Conservation (phyloP, 2,888 invertebrate genomes). For the Endomychus coccineus region DNA sequence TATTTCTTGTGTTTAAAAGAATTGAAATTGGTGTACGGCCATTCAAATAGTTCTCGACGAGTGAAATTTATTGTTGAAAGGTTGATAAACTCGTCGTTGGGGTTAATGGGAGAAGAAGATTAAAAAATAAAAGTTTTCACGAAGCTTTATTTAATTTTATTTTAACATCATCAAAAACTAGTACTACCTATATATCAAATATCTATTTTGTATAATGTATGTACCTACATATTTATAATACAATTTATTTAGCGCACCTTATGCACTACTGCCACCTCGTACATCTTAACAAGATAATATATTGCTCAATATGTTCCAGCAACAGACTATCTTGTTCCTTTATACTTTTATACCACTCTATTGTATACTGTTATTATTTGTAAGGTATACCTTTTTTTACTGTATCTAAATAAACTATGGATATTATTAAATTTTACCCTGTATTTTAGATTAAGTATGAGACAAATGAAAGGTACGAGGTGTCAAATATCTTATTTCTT, state of each 20-base stretch:
- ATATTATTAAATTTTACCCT: constrained; percentile 43
- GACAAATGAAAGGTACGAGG: constrained; percentile 37
- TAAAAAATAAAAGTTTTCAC: constrained; percentile 31
- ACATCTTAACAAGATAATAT: constrained; percentile 21
- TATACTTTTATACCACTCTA: constrained; percentile 16
- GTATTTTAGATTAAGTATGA: constrained; percentile 30
- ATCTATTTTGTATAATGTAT: constrained; percentile 42
- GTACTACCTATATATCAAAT: constrained; percentile 47
- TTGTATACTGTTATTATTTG: constrained; percentile 30
- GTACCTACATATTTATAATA: constrained; percentile 42
- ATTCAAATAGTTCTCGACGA: too few species aligned
- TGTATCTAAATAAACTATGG: constrained; percentile 37
- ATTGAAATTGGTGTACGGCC: too few species aligned
- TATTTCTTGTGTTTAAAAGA: too few species aligned
- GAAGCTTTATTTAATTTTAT: constrained; percentile 45
- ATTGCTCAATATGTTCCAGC: not conserved
- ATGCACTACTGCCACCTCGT: constrained; percentile 35
- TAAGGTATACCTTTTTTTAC: constrained; percentile 28
- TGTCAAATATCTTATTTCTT: too few species aligned
- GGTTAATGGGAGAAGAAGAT: not conserved
- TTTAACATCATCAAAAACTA: constrained; percentile 47
- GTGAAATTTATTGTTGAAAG: too few species aligned
- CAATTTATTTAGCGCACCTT: constrained; percentile 32
- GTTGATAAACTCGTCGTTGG: too few species aligned
- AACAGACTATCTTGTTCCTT: constrained; percentile 8